These are phyloP conservation scores for Spisula solida DNA, from an alignment of 2,888 invertebrate genomes.

Conservation along the genomic window DNA sequence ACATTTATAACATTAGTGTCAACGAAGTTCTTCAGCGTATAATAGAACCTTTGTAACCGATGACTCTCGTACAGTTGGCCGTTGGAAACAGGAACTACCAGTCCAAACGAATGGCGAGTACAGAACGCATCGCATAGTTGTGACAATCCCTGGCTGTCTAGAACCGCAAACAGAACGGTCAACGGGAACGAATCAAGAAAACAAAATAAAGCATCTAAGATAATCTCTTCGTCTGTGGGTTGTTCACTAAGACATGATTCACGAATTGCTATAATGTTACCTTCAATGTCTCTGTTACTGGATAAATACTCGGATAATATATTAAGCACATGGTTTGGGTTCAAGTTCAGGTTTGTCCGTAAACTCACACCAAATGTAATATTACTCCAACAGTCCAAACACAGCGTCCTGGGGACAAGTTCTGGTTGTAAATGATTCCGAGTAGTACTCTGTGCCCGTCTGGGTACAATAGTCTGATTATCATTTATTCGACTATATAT, in stretches of 20 bases:
- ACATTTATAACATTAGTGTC: slow-evolving; percentile 3
- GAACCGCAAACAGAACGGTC: neutral
- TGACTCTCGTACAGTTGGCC: neutral
- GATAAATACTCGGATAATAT: neutral
- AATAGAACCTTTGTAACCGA: neutral
- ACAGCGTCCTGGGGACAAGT: neutral
- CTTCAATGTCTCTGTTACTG: neutral
- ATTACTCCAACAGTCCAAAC: neutral
- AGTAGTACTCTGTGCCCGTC: no score
- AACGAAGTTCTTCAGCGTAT: neutral
- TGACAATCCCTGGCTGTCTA: neutral
- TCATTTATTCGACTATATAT: neutral
- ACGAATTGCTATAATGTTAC: neutral
- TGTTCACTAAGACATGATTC: neutral
- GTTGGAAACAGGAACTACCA: neutral
- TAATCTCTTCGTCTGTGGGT: neutral
- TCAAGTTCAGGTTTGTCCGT: neutral
- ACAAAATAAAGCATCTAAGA: neutral
- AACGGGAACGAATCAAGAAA: neutral
- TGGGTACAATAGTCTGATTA: neutral
- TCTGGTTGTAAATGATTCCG: no score
- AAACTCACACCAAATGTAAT: neutral
- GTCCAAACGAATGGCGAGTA: neutral
- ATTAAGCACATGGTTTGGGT: neutral
- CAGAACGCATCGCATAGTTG: neutral